These are phyloP conservation scores for Ara ararauna DNA, from an alignment of 2,797 vertebrate species.

Conservation along the genomic window DNA sequence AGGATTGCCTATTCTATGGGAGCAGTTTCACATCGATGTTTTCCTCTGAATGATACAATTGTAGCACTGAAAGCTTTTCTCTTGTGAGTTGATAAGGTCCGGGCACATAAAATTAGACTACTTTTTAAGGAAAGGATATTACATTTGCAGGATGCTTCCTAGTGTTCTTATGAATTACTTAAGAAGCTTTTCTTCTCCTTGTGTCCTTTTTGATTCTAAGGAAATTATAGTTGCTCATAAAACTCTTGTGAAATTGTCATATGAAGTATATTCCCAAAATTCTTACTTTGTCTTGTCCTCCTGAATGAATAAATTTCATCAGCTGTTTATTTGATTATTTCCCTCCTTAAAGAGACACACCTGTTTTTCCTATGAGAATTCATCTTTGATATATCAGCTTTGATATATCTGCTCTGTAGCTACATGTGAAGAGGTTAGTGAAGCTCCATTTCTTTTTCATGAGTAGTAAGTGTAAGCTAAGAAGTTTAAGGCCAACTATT, in stretches of 20 bases:
- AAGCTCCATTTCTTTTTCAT: background rate
- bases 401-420: background rate
- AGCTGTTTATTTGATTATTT: background rate
- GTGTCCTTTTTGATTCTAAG: background rate
- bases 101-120: background rate
- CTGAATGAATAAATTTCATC: background rate
- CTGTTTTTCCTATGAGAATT: background rate
- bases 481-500: background rate
- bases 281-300: background rate
- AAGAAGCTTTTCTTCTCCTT: background rate
- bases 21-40: background rate
- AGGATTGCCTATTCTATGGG: background rate
- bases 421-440: background rate
- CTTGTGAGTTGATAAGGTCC: background rate
- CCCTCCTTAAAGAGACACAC: background rate
- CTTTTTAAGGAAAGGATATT: fast-evolving
- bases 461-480: background rate
- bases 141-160: background rate
- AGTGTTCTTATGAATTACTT: background rate
- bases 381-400: background rate
- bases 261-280: background rate
- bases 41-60: background rate
- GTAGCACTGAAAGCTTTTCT: background rate
- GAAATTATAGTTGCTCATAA: background rate
- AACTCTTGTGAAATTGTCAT: background rate